Percentiles rank a stretch among this genome's conserved stretches.
Conservation (phyloP, 2,797 vertebrate species). For the Chelon labrosus region DNA sequence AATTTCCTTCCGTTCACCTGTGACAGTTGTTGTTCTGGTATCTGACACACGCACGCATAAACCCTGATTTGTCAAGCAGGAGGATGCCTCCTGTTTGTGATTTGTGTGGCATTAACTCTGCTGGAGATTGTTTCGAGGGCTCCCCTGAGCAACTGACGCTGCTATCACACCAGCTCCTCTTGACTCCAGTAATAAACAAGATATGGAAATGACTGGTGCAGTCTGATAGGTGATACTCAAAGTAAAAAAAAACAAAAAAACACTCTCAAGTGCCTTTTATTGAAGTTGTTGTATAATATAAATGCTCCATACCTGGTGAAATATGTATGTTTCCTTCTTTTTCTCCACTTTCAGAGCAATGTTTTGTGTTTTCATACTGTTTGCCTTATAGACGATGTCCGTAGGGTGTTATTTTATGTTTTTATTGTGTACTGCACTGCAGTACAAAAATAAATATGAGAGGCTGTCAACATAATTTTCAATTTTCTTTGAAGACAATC, state of each 20-base stretch:
- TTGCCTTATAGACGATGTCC: not conserved
- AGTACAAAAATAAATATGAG: constrained; percentile 48
- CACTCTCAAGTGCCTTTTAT: constrained; percentile 49
- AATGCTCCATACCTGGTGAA: not conserved
- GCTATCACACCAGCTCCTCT: constrained; percentile 25
- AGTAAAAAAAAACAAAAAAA: constrained; percentile 28
- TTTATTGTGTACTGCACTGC: constrained; percentile 10
- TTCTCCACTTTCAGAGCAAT: not conserved
- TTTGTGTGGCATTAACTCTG: constrained; percentile 45
- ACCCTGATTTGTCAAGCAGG: constrained; percentile 15
- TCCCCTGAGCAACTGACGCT: constrained; percentile 34
- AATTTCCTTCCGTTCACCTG: constrained; percentile 15
- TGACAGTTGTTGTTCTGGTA: constrained; percentile 24
- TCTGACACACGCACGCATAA: not conserved
- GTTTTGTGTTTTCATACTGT: not conserved
- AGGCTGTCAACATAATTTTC: not conserved
- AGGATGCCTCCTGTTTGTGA: constrained; percentile 29
- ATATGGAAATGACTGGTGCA: constrained; percentile 34
- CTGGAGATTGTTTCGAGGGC: constrained; percentile 27
- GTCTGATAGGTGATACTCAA: constrained; percentile 29
- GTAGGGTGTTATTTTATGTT: constrained; percentile 16
- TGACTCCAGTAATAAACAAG: constrained; percentile 37
- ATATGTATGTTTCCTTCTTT: not conserved
- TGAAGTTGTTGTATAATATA: constrained; percentile 37
- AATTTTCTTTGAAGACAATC: constrained; percentile 6